Conservation (phyloP, 2,797 vertebrate species). For the Hydrocynus forskahlii region DNA sequence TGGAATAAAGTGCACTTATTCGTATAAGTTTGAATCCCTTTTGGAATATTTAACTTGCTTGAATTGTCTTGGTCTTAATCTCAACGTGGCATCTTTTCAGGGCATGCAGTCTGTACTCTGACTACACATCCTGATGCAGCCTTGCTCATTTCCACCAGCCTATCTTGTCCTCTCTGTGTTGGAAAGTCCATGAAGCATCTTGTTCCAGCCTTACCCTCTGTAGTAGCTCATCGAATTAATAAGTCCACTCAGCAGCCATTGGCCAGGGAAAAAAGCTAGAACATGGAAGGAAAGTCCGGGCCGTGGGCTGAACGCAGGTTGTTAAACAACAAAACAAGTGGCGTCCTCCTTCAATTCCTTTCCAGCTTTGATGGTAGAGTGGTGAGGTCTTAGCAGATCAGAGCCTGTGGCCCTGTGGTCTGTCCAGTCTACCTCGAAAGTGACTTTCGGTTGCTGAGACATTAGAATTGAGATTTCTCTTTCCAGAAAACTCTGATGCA, state of each 20-base stretch:
- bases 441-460: constrained; percentile 14
- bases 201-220: constrained; percentile 27
- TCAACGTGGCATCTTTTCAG: not conserved
- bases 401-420: constrained; percentile 43
- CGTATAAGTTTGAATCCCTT: not conserved
- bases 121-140: not conserved
- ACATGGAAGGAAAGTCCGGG: constrained; percentile 61
- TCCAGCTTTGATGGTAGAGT: not conserved
- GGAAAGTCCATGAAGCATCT: constrained; percentile 43
- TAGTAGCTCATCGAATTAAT: constrained; percentile 57
- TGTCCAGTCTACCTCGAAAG: constrained; percentile 42
- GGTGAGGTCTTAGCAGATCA: not conserved
- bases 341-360: no score
- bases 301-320: constrained; percentile 58
- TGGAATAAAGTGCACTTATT: not conserved
- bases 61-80: not conserved
- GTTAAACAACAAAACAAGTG: constrained; percentile 32
- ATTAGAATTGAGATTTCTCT: constrained; percentile 24
- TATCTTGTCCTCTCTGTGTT: constrained; percentile 4
- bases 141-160: not conserved
- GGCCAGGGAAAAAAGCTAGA: constrained; percentile 10
- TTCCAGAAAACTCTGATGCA: constrained; percentile 39
- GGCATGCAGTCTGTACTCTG: not conserved
- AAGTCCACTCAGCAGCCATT: constrained; percentile 55
- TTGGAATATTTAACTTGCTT: not conserved